Base-by-base conservation (phyloP, 2,113 vertebrate species). In the Microcebus murinus region DNA sequence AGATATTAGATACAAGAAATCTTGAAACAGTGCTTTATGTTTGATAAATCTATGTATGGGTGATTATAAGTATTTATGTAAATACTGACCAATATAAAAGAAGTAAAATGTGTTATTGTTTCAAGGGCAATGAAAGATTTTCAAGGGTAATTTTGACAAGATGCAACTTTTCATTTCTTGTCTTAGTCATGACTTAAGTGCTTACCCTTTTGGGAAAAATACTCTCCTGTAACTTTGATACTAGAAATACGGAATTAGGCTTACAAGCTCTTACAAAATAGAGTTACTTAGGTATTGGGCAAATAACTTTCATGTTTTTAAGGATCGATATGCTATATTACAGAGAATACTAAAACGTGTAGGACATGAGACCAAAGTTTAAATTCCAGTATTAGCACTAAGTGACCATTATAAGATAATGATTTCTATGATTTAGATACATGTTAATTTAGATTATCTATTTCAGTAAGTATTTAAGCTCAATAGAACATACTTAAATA, bases 401-500 rank as follows among this genome's bases (percentile, higher is more conserved):
- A 61, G 20, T 76, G 67, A 57, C 59, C 48, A 31, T 67, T 55
- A 86, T 13, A 76, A 87, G n/a, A 27, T 63, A n/a, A 27, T 84
- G 34, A 79, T 91, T 77, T 96, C 39, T 77, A n/a, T 36, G 55
- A 31, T 94, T 90, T 11, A 96, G 50, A 95, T 13, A 84, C 29
- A 23, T 45, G 29, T 91, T 87, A 86, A 36, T 76, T 90, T 94
- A 94, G 73, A 77, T 84, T 14, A 68, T 71, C 18, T 94, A 31
- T 81, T 95, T 95, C 76, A 90, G 52, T n/a, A 82, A 50, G 34
- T 71, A 96, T 63, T 91, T 95, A 45, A 94, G 36, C 6, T 92
- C 77, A 97, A 29, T 18, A 86, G 52, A 94, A 79, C 61, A 61
- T 3, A 61, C 73, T 65, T 76, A 9, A 93, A 61, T 90, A 81